These are phyloP conservation scores for Drosophila arawakana DNA, from an alignment of 1,140 invertebrate species.

Conservation along the genomic window DNA sequence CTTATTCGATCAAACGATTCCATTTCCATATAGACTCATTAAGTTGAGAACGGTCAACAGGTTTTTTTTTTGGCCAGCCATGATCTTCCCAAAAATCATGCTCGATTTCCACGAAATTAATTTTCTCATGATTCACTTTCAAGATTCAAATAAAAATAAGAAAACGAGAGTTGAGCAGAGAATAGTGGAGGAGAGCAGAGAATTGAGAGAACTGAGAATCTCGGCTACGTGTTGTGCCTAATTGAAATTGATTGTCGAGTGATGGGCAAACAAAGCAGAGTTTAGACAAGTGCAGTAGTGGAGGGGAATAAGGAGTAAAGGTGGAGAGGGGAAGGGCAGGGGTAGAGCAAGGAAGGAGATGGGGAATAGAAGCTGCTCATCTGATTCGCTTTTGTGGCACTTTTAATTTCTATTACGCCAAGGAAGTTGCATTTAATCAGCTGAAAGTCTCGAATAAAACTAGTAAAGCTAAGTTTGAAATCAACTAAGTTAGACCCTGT, in stretches of 20 bases:
- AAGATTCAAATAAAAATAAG: neutral
- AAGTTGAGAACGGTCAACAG: conserved; percentile 55
- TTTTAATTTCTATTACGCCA: conserved; percentile 55
- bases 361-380: conserved; percentile 23
- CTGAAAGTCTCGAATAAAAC: neutral
- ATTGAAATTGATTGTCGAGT: conserved; percentile 71
- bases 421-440: conserved; percentile 76
- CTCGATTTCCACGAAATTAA: conserved; percentile 71
- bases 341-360: neutral
- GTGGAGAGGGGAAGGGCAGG: too few species aligned
- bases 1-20: conserved; percentile 52
- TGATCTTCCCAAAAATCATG: conserved; percentile 70
- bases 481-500: too few species aligned
- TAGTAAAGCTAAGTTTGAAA: too few species aligned
- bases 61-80: conserved; percentile 7
- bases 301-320: neutral
- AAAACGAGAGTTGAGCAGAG: conserved; percentile 37
- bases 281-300: conserved; percentile 22
- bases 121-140: conserved; percentile 75
- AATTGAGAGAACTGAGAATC: conserved; percentile 7
- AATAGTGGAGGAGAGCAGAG: conserved; percentile 1
- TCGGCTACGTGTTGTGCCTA: conserved; percentile 32
- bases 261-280: conserved; percentile 36
- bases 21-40: conserved; percentile 57
- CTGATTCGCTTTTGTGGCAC: conserved; percentile 23